Evolutionary conservation across 2,888 invertebrate species (phyloP).

Genomic region (Gnatocerus cornutus): DNA sequence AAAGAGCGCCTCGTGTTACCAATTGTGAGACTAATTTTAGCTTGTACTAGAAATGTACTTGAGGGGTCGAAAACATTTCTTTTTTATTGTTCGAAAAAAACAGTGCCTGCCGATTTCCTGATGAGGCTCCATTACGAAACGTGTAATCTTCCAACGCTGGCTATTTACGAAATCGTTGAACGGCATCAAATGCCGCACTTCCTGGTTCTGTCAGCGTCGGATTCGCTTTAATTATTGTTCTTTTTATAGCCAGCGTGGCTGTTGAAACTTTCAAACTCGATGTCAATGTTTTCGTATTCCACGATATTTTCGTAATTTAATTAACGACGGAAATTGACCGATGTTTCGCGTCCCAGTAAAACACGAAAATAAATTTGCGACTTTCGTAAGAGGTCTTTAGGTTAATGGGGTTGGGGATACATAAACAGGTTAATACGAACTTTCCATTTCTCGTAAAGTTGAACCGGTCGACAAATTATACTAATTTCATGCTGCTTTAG

Average conservation of each 20-base stretch:
- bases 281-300: constrained; percentile 35
- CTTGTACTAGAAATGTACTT: not conserved
- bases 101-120: too few species aligned
- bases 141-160: constrained; percentile 6
- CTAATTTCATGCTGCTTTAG: not conserved
- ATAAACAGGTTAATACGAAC: not conserved
- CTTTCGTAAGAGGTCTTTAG: constrained; percentile 18
- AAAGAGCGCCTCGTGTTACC: constrained; percentile 6
- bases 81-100: too few species aligned
- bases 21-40: constrained; percentile 6
- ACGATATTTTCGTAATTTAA: constrained; percentile 35
- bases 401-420: constrained; percentile 12
- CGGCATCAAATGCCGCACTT: constrained; percentile 37
- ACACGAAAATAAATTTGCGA: constrained; percentile 5
- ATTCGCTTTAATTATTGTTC: constrained; percentile 41
- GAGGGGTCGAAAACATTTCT: not conserved
- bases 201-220: constrained; percentile 35
- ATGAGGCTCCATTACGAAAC: constrained; percentile 3
- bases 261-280: constrained; percentile 31
- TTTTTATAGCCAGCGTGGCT: constrained; percentile 25
- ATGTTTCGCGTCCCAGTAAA: constrained; percentile 20
- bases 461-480: constrained; percentile 3
- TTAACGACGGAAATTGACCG: constrained; percentile 32
- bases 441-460: constrained; percentile 9
- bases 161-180: constrained; percentile 34